Evolutionary conservation across 2,888 invertebrate species (phyloP).

Genomic region (Zygothrica quintamaculata): DNA sequence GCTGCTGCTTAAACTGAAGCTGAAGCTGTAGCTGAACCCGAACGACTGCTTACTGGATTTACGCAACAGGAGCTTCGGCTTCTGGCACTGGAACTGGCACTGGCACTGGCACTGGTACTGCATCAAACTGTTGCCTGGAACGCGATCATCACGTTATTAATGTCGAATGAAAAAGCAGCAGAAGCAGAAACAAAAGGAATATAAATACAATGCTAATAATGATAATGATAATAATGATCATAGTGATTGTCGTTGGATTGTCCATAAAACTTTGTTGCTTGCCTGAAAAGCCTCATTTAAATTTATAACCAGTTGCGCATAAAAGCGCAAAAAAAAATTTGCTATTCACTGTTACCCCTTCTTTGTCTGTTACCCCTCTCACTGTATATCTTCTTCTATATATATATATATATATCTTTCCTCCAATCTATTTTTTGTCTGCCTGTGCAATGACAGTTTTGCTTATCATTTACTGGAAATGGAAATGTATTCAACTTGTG

Average conservation of each 20-base stretch:
- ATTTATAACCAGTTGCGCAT: slow-evolving; percentile 66
- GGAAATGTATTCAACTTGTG: slow-evolving; percentile 44
- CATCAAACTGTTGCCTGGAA: slow-evolving; percentile 25
- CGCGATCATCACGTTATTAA: slow-evolving; percentile 70
- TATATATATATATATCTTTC: too few species aligned
- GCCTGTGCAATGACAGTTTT: slow-evolving; percentile 69
- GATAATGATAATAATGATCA: slow-evolving; percentile 33
- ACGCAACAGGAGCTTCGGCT: slow-evolving; percentile 74
- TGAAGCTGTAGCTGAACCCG: slow-evolving; percentile 12
- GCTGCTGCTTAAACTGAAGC: slow-evolving; percentile 10
- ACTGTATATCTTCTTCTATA: not conserved
- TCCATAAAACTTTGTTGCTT: slow-evolving; percentile 61
- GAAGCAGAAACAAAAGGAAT: slow-evolving; percentile 1
- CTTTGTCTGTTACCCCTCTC: not conserved
- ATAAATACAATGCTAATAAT: slow-evolving; percentile 15
- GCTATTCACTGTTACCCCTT: not conserved
- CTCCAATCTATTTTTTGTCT: not conserved
- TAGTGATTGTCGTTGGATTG: slow-evolving; percentile 42
- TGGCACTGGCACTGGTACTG: slow-evolving; percentile 42
- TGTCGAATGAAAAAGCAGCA: slow-evolving; percentile 25
- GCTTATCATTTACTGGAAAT: slow-evolving; percentile 75
- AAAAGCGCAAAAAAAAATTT: slow-evolving; percentile 30
- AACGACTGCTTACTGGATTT: slow-evolving; percentile 74
- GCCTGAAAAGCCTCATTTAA: slow-evolving; percentile 53
- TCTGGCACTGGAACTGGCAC: slow-evolving; percentile 51